A percentile compares a stretch with the other conserved stretches of the same genome.
These are phyloP conservation scores for Episyrphus balteatus DNA, from an alignment of 1,140 invertebrate genomes.

Conservation along the genomic window DNA sequence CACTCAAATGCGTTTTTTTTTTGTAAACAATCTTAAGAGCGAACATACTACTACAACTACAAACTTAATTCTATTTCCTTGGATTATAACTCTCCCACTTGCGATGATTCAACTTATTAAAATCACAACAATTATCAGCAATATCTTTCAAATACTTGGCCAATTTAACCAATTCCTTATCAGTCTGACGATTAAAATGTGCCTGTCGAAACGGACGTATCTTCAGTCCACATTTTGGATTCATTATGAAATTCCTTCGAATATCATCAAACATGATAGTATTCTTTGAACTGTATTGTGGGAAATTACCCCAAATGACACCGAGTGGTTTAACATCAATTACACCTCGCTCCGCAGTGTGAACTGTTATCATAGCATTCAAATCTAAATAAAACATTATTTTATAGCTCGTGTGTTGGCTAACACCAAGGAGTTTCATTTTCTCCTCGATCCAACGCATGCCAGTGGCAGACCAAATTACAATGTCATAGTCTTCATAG, in stretches of 20 bases:
- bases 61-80: slow-evolving; percentile 13
- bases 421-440: slow-evolving; percentile 85
- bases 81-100: slow-evolving; percentile 81
- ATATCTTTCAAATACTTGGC: slow-evolving; percentile 79
- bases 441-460: slow-evolving; percentile 99
- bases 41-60: no score
- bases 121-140: slow-evolving; percentile 67
- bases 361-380: slow-evolving; percentile 89
- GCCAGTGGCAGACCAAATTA: slow-evolving; percentile 90
- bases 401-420: slow-evolving; percentile 75
- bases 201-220: slow-evolving; percentile 86
- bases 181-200: slow-evolving; percentile 73
- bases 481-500: slow-evolving; percentile 80
- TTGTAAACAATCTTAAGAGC: no score
- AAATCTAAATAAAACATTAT: slow-evolving; percentile 87
- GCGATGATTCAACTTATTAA: slow-evolving; percentile 73
- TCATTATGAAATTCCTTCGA: slow-evolving; percentile 96
- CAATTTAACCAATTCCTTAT: slow-evolving; percentile 74
- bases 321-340: slow-evolving; percentile 88
- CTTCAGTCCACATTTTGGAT: slow-evolving; percentile 84
- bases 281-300: slow-evolving; percentile 77
- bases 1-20: no score
- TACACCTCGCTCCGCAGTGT: slow-evolving; percentile 44
- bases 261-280: slow-evolving; percentile 99
- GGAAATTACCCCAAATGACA: slow-evolving; percentile 93